phyloP scores from a whole-genome alignment of 2,888 invertebrate genomes.

The Leptopilina myrica region DNA sequence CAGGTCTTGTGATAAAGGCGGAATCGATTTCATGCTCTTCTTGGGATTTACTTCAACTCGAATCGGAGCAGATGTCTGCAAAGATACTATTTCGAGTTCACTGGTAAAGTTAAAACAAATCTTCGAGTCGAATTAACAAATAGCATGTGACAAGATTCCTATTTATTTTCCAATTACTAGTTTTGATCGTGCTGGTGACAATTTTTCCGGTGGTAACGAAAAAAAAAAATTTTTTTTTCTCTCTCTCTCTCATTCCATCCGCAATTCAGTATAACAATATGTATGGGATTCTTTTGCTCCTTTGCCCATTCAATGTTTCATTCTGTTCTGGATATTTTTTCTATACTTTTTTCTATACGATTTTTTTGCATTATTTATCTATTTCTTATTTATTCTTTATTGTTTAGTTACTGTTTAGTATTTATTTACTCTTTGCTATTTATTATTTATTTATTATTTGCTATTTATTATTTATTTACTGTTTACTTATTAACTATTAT shows the following conservation, averaged over 20 bases:
- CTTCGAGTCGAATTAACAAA: slow-evolving; percentile 27
- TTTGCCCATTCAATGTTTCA: background rate
- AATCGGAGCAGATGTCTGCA: slow-evolving; percentile 34
- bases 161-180: slow-evolving; percentile 33
- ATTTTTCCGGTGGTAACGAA: background rate
- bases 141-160: slow-evolving; percentile 29
- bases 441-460: too few relatives aligned
- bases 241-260: too few relatives aligned
- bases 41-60: slow-evolving; percentile 37
- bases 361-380: too few relatives aligned
- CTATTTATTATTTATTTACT: too few relatives aligned
- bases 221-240: too few relatives aligned
- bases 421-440: too few relatives aligned
- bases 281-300: too few relatives aligned
- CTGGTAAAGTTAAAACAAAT: slow-evolving; percentile 32
- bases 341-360: background rate
- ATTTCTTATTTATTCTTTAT: too few relatives aligned
- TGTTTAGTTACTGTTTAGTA: too few relatives aligned
- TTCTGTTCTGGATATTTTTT: background rate
- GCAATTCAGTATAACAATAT: too few relatives aligned
- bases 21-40: slow-evolving; percentile 36
- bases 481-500: too few relatives aligned
- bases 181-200: slow-evolving; percentile 5
- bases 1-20: slow-evolving; percentile 34
- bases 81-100: slow-evolving; percentile 37